Conservation (phyloP, 2,797 vertebrate genomes). For the Neosalanx taihuensis region DNA sequence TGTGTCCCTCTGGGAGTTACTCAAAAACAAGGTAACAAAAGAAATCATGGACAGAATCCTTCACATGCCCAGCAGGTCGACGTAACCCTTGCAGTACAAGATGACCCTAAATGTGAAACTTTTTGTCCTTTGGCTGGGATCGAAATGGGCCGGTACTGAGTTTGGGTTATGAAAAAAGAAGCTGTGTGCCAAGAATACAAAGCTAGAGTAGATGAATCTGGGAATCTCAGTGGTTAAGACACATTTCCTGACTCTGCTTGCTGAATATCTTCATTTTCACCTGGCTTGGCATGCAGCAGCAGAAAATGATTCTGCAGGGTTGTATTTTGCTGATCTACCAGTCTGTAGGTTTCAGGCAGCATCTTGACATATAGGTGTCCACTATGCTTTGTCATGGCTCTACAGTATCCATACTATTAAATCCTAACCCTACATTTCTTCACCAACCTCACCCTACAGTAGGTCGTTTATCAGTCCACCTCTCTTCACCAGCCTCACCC, state of each 20-base stretch:
- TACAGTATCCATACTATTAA: not conserved
- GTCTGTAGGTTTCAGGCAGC: not conserved
- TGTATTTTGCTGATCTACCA: slow-evolving; percentile 12
- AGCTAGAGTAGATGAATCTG: too few species aligned
- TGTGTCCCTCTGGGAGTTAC: slow-evolving; percentile 32
- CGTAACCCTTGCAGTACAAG: slow-evolving; percentile 26
- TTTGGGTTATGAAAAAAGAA: not conserved
- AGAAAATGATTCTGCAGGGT: slow-evolving; percentile 9
- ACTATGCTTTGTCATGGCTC: not conserved
- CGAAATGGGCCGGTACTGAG: not conserved
- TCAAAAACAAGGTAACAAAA: slow-evolving; percentile 22
- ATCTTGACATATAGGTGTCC: too few species aligned
- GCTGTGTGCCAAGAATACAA: too few species aligned
- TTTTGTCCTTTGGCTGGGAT: slow-evolving; percentile 24
- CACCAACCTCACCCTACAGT: too few species aligned
- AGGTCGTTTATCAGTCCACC: too few species aligned
- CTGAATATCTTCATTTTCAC: not conserved
- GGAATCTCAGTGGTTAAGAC: too few species aligned
- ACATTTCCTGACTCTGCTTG: not conserved
- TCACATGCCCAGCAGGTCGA: slow-evolving; percentile 21
- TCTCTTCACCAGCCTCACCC: too few species aligned
- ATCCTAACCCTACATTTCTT: not conserved
- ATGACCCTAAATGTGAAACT: slow-evolving; percentile 22
- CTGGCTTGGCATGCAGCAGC: not conserved
- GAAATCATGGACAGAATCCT: slow-evolving; percentile 37